Base-by-base conservation (phyloP, 2,113 vertebrate genomes). In the Ia io region DNA sequence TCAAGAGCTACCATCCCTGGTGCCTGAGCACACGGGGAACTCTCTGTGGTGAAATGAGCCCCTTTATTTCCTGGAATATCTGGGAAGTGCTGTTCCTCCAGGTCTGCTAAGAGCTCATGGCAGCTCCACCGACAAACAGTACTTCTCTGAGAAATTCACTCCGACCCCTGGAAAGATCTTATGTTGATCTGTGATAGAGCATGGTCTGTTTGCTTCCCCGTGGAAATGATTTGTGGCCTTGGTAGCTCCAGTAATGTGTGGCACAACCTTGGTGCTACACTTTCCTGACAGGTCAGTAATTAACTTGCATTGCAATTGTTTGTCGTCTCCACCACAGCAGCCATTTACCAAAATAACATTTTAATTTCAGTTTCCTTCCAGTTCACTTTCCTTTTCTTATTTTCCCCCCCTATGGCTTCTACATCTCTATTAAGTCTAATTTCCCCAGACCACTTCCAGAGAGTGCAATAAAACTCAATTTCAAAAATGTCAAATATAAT, bases 381-480 rank as follows among this genome's bases (percentile, higher is more conserved):
- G 1, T 30, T 95, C 80, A 74, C 88, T 95, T 95, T 97, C 51
- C 44, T 97, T 91, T 96, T 37, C 16, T 95, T 97, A 95, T 93
- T n/a, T 95, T 76, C 17, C 95, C 23, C 93, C 82, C 63, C 89
- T 94, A 53, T 85, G 91, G 90, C 86, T 90, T 96, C 90, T 91
- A 84, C 63, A 93, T 90, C 69, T 59, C 63, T 96, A 90, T 93
- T 90, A 96, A 94, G 84, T 88, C 96, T 97, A 95, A 97, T 98
- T 97, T 97, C 97, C 95, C 96, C 91, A 97, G 97, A 96, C 95
- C 96, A 94, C 94, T 96, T 97, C 94, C 76, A 97, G 95, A 95
- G 65, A 42, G 61, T 2, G 53, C 93, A 96, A 96, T 61, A 95
- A 97, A 95, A 95, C 35, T 90, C 74, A 84, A 92, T 96, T 90